phyloP scores from a whole-genome alignment of 2,888 invertebrate species.

The Aphrophora alni region DNA sequence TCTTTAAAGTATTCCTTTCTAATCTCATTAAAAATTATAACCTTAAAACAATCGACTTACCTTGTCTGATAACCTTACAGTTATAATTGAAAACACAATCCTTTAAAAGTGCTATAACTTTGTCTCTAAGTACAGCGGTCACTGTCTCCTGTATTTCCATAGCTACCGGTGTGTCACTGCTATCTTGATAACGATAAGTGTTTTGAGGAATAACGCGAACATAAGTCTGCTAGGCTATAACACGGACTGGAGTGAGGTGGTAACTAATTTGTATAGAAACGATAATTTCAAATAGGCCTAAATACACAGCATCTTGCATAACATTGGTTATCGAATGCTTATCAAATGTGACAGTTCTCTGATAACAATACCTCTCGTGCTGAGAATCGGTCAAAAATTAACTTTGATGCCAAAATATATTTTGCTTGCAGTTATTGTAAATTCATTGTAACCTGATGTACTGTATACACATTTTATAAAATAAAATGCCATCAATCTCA shows the following conservation, averaged over 20 bases:
- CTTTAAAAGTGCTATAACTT: not conserved
- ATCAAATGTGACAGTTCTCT: not conserved
- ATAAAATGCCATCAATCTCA: too few species aligned
- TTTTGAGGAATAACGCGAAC: not conserved
- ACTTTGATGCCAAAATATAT: too few species aligned
- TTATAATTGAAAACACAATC: not conserved
- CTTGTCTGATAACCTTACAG: not conserved
- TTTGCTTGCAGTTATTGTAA: too few species aligned
- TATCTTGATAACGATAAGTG: not conserved
- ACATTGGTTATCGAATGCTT: not conserved
- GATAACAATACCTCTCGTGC: not conserved
- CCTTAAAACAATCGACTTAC: not conserved
- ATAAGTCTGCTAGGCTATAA: not conserved
- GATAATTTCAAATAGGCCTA: not conserved
- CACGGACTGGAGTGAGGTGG: not conserved
- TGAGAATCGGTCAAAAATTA: too few species aligned
- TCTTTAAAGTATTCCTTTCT: too few species aligned
- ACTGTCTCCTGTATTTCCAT: not conserved
- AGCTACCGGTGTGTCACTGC: not conserved
- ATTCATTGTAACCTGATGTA: too few species aligned
- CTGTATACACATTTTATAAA: too few species aligned
- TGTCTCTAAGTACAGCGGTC: not conserved
- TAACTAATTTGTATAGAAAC: not conserved
- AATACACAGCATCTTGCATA: not conserved
- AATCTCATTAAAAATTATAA: not conserved